Percentiles rank a stretch among this genome's conserved stretches.
These are phyloP conservation scores for Allophyes oxyacanthae DNA, from an alignment of 2,888 invertebrate species.

Conservation along the genomic window DNA sequence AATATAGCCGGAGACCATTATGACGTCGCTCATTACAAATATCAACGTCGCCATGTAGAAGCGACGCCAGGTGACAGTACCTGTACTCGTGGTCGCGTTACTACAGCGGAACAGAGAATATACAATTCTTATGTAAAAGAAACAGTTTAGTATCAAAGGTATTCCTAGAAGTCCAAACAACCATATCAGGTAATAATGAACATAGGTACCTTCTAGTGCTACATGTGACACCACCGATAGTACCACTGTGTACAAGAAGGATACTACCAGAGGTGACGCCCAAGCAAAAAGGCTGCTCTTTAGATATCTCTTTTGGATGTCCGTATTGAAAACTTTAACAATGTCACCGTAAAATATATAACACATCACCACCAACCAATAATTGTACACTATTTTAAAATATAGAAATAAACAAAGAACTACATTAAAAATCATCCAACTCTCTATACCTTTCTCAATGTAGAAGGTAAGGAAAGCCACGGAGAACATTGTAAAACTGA, in stretches of 20 bases:
- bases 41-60: constrained; percentile 5
- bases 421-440: no score
- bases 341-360: constrained; percentile 36
- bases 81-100: background rate
- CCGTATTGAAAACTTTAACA: constrained; percentile 25
- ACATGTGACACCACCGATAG: no score
- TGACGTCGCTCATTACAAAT: background rate
- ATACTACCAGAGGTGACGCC: constrained; percentile 15
- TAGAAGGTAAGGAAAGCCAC: no score
- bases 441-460: no score
- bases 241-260: no score
- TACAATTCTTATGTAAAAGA: background rate
- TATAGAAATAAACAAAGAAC: background rate
- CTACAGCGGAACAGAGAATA: constrained; percentile 1
- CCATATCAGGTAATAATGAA: no score
- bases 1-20: background rate
- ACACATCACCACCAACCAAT: constrained; percentile 30
- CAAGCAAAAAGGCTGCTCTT: constrained; percentile 35
- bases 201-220: no score
- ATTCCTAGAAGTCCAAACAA: background rate
- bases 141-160: background rate
- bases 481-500: background rate
- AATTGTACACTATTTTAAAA: background rate
- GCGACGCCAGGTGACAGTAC: constrained; percentile 3
- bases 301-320: constrained; percentile 20